Conservation (phyloP, 2,797 vertebrate genomes). For the Melanotaenia maccullochi region DNA sequence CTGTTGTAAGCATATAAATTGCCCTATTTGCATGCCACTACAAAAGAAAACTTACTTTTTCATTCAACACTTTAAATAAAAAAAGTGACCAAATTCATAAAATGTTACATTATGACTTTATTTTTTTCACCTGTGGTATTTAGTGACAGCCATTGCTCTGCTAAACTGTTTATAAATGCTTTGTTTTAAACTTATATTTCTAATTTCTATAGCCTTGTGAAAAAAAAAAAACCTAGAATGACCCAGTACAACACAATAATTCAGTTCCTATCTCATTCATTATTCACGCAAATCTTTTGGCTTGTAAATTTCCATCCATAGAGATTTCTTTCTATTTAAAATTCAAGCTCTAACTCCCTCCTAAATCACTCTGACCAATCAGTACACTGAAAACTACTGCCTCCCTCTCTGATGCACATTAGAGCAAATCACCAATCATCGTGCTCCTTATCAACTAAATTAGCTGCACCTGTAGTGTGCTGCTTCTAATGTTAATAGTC, state of each 20-base stretch:
- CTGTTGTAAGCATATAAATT: not conserved
- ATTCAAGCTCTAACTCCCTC: conserved; percentile 18
- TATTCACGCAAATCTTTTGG: conserved; percentile 2
- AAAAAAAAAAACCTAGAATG: not conserved
- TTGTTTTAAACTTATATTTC: not conserved
- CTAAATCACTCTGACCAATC: conserved; percentile 19
- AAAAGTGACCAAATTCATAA: no score
- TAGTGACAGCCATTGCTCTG: no score
- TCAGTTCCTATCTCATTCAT: conserved; percentile 5
- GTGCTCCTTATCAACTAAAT: conserved; percentile 50
- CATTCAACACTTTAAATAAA: not conserved
- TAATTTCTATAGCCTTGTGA: not conserved
- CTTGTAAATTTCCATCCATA: conserved; percentile 3
- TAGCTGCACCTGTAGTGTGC: conserved; percentile 46
- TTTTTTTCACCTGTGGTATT: no score
- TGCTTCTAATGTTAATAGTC: not conserved
- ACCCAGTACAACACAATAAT: not conserved
- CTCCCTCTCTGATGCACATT: conserved; percentile 13
- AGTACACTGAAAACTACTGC: conserved; percentile 7
- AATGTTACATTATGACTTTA: no score
- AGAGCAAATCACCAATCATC: conserved; percentile 38
- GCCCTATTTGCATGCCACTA: not conserved
- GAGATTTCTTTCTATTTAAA: conserved; percentile 16
- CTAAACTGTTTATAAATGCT: not conserved
- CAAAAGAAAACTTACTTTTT: not conserved